Conservation (phyloP, 2,797 vertebrate species). For the Varecia variegata region DNA sequence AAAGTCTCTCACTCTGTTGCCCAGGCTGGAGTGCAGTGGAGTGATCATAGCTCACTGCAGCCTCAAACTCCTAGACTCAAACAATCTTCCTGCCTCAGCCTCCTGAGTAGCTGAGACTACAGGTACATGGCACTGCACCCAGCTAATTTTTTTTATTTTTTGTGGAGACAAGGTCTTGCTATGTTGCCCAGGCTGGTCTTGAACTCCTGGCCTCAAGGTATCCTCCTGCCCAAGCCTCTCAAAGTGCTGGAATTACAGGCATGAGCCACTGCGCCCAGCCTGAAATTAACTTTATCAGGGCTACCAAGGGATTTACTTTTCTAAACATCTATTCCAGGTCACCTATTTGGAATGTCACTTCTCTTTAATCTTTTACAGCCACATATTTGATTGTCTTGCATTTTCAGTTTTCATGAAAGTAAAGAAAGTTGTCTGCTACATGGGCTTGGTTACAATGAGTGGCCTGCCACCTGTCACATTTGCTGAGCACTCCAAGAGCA, state of each 20-base stretch:
- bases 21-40: no score
- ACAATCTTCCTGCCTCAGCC: not conserved
- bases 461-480: accelerated
- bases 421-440: not conserved
- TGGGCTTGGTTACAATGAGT: no score
- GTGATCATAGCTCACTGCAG: no score
- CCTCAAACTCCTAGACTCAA: not conserved
- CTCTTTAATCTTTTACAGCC: not conserved
- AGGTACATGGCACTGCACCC: no score
- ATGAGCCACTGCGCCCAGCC: not conserved
- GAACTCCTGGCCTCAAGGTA: not conserved
- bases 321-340: not conserved
- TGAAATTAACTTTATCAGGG: not conserved
- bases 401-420: not conserved
- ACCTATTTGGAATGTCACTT: not conserved
- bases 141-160: not conserved
- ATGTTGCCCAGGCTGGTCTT: not conserved
- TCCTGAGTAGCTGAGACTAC: not conserved
- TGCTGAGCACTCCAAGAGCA: not conserved
- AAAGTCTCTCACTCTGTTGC: not conserved
- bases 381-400: not conserved
- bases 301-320: not conserved
- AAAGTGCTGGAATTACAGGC: not conserved
- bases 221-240: not conserved
- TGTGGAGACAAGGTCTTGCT: not conserved